These are phyloP conservation scores for Linhomoeus sp. DNA, from an alignment of 2,888 invertebrate genomes.

Conservation along the genomic window DNA sequence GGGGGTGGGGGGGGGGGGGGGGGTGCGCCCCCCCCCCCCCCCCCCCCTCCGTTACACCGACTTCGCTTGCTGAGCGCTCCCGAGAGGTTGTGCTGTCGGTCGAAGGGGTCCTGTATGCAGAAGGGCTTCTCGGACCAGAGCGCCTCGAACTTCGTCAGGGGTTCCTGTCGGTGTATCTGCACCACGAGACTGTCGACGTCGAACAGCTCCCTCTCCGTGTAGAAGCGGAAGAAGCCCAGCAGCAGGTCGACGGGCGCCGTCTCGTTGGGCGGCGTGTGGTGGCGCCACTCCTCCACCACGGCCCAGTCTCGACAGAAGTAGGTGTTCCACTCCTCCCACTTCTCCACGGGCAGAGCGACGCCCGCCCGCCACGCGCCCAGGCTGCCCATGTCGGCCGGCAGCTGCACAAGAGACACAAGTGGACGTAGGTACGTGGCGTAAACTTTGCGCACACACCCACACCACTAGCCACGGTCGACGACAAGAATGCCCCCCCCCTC, in stretches of 20 bases:
- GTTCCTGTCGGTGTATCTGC: constrained; percentile 2
- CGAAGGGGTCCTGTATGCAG: constrained; percentile 44
- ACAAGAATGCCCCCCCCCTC: no score
- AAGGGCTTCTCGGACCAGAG: constrained; percentile 37
- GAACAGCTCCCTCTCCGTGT: constrained; percentile 28
- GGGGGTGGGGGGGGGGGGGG: no score
- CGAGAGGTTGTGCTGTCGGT: constrained; percentile 39
- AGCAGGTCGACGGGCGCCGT: constrained; percentile 6
- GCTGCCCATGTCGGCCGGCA: no score
- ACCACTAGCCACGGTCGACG: no score
- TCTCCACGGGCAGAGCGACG: constrained; percentile 10
- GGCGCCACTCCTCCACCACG: not conserved
- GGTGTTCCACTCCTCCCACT: constrained; percentile 38
- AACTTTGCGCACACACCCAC: no score
- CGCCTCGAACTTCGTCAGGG: constrained; percentile 36
- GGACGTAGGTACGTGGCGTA: no score
- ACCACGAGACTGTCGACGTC: constrained; percentile 7
- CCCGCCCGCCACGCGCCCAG: no score
- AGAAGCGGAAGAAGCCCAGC: constrained; percentile 33
- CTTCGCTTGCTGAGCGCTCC: constrained; percentile 37
- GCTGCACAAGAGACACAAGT: no score
- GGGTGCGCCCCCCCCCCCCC: no score
- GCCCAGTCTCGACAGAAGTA: constrained; percentile 35
- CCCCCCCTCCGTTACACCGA: no score
- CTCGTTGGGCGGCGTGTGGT: not conserved